Evolutionary conservation across 2,113 vertebrate genomes (phyloP).

Genomic region (Poeciliopsis prolifica): DNA sequence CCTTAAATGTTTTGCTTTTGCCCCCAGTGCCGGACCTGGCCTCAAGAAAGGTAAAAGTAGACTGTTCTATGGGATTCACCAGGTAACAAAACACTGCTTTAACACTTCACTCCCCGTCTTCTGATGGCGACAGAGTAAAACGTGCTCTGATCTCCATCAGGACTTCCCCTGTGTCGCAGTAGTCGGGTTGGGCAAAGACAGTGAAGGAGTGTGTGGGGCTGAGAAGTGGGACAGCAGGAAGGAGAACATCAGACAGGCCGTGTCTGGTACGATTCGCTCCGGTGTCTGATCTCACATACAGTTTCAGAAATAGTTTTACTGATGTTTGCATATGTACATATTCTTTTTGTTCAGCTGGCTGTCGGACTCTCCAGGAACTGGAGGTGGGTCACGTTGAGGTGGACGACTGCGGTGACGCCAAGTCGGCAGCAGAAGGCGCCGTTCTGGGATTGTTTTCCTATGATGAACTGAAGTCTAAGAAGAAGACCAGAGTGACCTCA

Average conservation of each 20-base stretch:
- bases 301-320: neutral
- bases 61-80: slow-evolving; percentile 90
- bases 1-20: neutral
- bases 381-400: slow-evolving; percentile 89
- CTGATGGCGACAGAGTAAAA: neutral
- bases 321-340: neutral
- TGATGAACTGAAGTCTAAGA: slow-evolving; percentile 91
- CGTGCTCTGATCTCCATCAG: slow-evolving; percentile 63
- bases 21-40: slow-evolving; percentile 87
- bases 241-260: slow-evolving; percentile 90
- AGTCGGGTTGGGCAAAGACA: slow-evolving; percentile 88
- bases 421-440: slow-evolving; percentile 93
- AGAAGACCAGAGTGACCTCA: slow-evolving; percentile 82
- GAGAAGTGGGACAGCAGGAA: slow-evolving; percentile 92
- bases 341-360: slow-evolving; percentile 81
- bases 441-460: slow-evolving; percentile 91
- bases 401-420: slow-evolving; percentile 92
- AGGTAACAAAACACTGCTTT: slow-evolving; percentile 77
- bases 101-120: neutral
- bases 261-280: slow-evolving; percentile 81
- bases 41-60: slow-evolving; percentile 93
- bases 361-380: slow-evolving; percentile 89
- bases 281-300: neutral
- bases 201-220: slow-evolving; percentile 81
- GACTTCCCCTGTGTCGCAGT: slow-evolving; percentile 90